phyloP scores from a whole-genome alignment of 2,888 invertebrate genomes.

The Aphidoletes aphidimyza region DNA sequence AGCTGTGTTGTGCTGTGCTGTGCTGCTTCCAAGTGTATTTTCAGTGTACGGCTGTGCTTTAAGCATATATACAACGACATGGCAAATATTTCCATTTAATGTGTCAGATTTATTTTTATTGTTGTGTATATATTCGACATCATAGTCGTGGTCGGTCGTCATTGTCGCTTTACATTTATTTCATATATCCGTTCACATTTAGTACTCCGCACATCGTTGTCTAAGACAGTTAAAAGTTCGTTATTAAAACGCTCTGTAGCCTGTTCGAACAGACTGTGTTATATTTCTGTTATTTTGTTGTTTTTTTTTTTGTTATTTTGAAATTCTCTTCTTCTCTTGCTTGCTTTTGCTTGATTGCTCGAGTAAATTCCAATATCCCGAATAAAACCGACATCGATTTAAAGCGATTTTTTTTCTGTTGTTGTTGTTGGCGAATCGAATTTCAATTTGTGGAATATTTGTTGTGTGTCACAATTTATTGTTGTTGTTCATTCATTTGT shows the following conservation, averaged over 20 bases:
- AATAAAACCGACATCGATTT: slow-evolving; percentile 3
- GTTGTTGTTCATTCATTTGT: too few species aligned
- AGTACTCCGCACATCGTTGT: slow-evolving; percentile 50
- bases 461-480: too few species aligned
- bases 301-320: too few species aligned
- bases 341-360: too few species aligned
- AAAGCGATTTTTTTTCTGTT: background rate
- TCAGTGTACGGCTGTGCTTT: background rate
- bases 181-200: slow-evolving; percentile 52
- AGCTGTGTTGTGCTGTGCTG: background rate
- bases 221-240: slow-evolving; percentile 48
- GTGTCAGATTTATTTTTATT: slow-evolving; percentile 50
- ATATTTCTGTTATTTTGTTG: too few species aligned
- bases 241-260: slow-evolving; percentile 13
- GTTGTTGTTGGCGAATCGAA: too few species aligned
- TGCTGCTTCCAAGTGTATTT: background rate
- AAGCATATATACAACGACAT: slow-evolving; percentile 38
- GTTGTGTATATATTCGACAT: slow-evolving; percentile 42
- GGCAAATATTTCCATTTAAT: slow-evolving; percentile 49
- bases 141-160: slow-evolving; percentile 48
- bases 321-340: too few species aligned
- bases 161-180: slow-evolving; percentile 50
- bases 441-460: background rate
- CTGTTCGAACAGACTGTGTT: background rate
- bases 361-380: too few species aligned